Evolutionary conservation across 37 sponge, comb jelly and placozoan species (phyloP), one percentile per base, ranked within the genome.

Genomic region (Halichondria panicea): DNA sequence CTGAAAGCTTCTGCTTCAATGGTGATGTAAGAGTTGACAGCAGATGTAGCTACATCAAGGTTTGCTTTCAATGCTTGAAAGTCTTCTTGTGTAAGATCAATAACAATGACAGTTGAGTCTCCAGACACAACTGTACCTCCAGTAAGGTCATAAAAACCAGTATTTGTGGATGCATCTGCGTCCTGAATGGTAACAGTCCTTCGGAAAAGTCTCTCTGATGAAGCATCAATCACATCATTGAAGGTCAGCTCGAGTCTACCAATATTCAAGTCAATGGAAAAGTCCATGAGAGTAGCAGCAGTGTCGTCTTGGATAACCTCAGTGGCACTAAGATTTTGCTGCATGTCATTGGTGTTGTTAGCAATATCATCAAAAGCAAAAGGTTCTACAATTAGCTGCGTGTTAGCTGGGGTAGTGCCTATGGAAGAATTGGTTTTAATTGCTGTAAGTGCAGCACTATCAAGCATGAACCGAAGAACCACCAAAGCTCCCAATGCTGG

Each of bases 1-100:
- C 55, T 38, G 55, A 91, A 85, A 31, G 92, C 78, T 33, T 68
- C 81, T 63, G 89, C 92, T 56, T 72, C 77, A 21, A 95, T 66
- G 0, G 81, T 68, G 40, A 90, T 37, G 56, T 45, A 95, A 0
- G 83, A 44, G n/a, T 80, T 56, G 7, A 8, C 45, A 19, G 45
- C 43, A 38, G 33, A 45, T 37, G 77, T 71, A 45, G 86, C 86
- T 32, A 93, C 22, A 42, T 83, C 75, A 12, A 54, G 55, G 15
- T 50, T 43, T 19, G 81, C 73, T 42, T 81, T 93, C 39, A 88
- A 25, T 9, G 55, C 50, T 56, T 35, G 34, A 1, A 93, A 27
- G 41, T 86, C 84, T 18, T n/a, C 45, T 19, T 25, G 40, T 22
- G 59, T 61, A 4, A 88, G 62, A 18, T 24, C 28, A 12, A 93